phyloP scores from a whole-genome alignment of 2,797 vertebrate genomes.

The Columba guinea region DNA sequence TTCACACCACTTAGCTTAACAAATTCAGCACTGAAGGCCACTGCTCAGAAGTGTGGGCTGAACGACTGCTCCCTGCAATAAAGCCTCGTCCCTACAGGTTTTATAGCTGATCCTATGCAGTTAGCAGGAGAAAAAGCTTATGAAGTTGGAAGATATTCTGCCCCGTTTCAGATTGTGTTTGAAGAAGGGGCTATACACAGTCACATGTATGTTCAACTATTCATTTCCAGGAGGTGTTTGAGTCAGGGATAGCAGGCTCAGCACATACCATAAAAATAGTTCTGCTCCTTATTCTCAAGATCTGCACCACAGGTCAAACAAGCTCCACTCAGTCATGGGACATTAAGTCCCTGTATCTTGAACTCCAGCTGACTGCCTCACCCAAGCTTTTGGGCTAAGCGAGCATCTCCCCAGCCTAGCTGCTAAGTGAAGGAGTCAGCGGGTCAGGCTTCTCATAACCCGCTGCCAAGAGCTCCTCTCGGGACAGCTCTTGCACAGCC shows the following conservation, averaged over 20 bases:
- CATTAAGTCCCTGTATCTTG: slow-evolving; percentile 59
- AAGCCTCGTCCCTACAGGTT: not conserved
- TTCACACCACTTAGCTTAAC: not conserved
- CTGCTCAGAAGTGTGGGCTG: not conserved
- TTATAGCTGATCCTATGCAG: not conserved
- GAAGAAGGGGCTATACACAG: slow-evolving; percentile 39
- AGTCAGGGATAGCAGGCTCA: slow-evolving; percentile 61
- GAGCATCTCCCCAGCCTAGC: slow-evolving; percentile 30
- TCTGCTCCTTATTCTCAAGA: slow-evolving; percentile 23
- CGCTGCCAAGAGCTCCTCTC: slow-evolving; percentile 37
- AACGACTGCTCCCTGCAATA: not conserved
- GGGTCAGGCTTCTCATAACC: slow-evolving; percentile 29
- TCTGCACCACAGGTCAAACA: slow-evolving; percentile 44
- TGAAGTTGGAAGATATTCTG: not conserved
- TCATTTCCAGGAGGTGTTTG: slow-evolving; percentile 57
- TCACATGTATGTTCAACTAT: slow-evolving; percentile 56
- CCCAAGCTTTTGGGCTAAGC: slow-evolving; percentile 34
- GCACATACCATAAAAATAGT: slow-evolving; percentile 57
- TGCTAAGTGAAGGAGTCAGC: slow-evolving; percentile 1
- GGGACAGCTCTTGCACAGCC: not conserved
- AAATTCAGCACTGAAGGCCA: not conserved
- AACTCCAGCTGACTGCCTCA: slow-evolving; percentile 61
- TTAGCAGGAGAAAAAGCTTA: not conserved
- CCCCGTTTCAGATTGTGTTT: not conserved
- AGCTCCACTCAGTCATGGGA: slow-evolving; percentile 56